A percentile compares a stretch with the other conserved stretches of the same genome.
These are phyloP conservation scores for Eumacrocentrus americanus DNA, from an alignment of 2,888 invertebrate species.

Conservation along the genomic window DNA sequence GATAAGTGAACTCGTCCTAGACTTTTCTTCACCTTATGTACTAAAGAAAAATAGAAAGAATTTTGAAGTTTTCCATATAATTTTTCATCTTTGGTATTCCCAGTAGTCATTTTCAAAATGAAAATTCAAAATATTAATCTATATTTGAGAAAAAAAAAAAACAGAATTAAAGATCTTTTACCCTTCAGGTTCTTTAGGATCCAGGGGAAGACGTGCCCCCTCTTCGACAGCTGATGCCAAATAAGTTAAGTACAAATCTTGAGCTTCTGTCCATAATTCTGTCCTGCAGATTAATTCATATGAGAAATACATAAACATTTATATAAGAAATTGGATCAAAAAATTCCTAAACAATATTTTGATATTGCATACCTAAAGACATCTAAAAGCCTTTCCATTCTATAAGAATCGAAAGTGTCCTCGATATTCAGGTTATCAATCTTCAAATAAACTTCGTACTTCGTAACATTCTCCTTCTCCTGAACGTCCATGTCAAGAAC, in stretches of 20 bases:
- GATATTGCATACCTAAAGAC: slow-evolving; percentile 67
- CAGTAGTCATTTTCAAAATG: not conserved
- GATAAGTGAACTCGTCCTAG: too few species aligned
- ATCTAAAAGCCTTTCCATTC: slow-evolving; percentile 77
- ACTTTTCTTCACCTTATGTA: too few species aligned
- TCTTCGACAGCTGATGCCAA: slow-evolving; percentile 84
- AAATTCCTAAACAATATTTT: not conserved
- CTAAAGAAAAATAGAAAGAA: too few species aligned
- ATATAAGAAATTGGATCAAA: not conserved
- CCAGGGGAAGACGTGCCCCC: slow-evolving; percentile 81
- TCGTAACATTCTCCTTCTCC: slow-evolving; percentile 72
- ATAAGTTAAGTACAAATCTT: slow-evolving; percentile 78
- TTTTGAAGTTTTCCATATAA: too few species aligned
- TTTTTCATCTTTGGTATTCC: too few species aligned
- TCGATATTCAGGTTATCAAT: slow-evolving; percentile 90
- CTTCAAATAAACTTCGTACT: slow-evolving; percentile 82
- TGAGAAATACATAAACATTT: not conserved
- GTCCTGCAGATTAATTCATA: slow-evolving; percentile 60
- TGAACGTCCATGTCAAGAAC: slow-evolving; percentile 70
- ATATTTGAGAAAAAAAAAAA: not conserved
- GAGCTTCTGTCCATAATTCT: slow-evolving; percentile 79
- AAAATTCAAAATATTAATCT: too few species aligned
- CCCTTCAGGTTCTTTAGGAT: slow-evolving; percentile 88
- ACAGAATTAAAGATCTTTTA: slow-evolving; percentile 52
- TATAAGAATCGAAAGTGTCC: slow-evolving; percentile 77